Base-by-base conservation (phyloP, 2,888 invertebrate genomes). In the Polyploca ridens region DNA sequence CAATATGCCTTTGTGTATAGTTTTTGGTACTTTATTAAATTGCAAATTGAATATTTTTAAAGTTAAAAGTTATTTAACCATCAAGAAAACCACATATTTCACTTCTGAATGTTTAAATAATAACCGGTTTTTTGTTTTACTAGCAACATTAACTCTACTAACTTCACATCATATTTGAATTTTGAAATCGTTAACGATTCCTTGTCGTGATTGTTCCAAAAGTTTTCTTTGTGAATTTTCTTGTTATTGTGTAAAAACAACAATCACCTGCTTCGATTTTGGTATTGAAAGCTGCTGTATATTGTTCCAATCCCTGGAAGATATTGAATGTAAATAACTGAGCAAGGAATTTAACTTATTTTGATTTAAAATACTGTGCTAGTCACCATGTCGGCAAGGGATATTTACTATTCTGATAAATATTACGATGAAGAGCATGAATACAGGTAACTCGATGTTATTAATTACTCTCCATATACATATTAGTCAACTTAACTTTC, bases 331-430 rank as follows among this genome's bases (percentile, higher is more conserved):
- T 27, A 61, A 16, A 27, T 27, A n/a, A 61, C 5, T 8, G n/a
- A 38, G 33, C 10, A 8, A 41, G 41, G 27, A 61, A 19, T 44
- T 2, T 6, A 5, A 27, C 16, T 6, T 16, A 14, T 16, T 60
- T 60, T 19, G 16, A 27, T 67, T 71, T 65, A 27, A 64, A 69
- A 68, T 62, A 67, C 63, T 66, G 63, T 63, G 70, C 66, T 67
- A 66, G 57, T 63, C 69, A 84, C 63, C 66, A 96, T 96, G 96
- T 90, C 95, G 74, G 78, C 79, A 58, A 96, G 96, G 88, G 96
- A 97, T 73, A 98, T 99, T 80, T 98, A 97, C 85, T 99, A 99
- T 90, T 99, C 98, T 0, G 97, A 97, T 74, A 99, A 98, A 95
- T 99, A 99, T 89, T 97, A 96, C 82, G 99, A 99, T 83, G 98